Evolutionary conservation across 2,888 invertebrate genomes (phyloP).

Genomic region (Cartodere bifasciata): DNA sequence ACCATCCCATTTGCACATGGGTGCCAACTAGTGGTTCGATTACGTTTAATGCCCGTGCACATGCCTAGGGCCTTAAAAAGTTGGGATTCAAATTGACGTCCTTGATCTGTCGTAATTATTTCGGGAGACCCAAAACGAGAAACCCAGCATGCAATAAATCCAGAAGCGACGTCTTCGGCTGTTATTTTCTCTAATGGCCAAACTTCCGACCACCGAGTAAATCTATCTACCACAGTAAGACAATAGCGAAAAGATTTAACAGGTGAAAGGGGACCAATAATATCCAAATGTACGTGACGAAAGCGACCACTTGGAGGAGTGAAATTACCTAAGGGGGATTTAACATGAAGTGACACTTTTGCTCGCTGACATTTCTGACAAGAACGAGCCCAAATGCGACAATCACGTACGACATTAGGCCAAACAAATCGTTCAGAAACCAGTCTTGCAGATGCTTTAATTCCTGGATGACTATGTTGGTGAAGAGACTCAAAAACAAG

Average conservation of each 20-base stretch:
- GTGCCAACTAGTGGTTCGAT: constrained; percentile 5
- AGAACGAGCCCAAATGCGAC: no score
- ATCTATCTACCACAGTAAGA: neutral
- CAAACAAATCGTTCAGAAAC: no score
- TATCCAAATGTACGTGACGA: constrained; percentile 31
- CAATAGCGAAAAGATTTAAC: constrained; percentile 20
- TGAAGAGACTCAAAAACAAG: no score
- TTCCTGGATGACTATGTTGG: no score
- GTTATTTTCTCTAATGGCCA: neutral
- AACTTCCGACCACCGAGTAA: constrained; percentile 11
- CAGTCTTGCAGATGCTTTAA: no score
- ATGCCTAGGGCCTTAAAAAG: neutral
- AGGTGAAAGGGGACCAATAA: constrained; percentile 31
- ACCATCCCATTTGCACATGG: constrained; percentile 14
- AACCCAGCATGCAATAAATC: constrained; percentile 20
- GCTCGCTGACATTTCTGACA: no score
- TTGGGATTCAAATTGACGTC: constrained; percentile 16
- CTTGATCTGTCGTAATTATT: constrained; percentile 19
- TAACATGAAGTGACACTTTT: no score
- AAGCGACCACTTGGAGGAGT: no score
- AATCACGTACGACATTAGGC: no score
- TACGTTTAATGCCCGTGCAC: neutral
- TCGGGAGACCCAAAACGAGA: constrained; percentile 12
- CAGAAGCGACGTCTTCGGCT: neutral
- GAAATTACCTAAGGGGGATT: no score